These are phyloP conservation scores for Chiroxiphia lanceolata DNA, from an alignment of 2,797 vertebrate genomes.

Conservation along the genomic window DNA sequence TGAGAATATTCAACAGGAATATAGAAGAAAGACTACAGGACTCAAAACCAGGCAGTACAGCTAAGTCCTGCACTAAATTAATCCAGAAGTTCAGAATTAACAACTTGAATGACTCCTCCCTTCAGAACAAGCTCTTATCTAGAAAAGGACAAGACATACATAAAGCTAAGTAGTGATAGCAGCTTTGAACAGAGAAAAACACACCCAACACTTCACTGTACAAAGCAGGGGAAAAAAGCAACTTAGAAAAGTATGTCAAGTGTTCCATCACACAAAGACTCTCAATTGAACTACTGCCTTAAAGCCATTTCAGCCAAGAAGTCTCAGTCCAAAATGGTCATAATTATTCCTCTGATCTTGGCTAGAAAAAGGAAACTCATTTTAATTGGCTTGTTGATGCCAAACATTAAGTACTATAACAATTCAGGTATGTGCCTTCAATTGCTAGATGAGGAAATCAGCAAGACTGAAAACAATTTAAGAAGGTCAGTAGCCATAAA, in stretches of 20 bases:
- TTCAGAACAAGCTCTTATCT: neutral
- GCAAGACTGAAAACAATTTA: neutral
- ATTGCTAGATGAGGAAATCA: neutral
- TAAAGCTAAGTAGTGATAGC: neutral
- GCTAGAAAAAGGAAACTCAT: neutral
- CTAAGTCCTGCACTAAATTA: neutral
- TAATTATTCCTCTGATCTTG: neutral
- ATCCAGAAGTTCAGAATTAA: neutral
- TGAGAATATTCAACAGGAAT: neutral
- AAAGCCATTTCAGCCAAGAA: neutral
- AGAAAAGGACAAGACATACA: neutral
- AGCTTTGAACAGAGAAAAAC: neutral
- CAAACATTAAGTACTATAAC: neutral
- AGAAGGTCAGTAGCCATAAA: neutral
- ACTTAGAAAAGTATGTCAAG: neutral
- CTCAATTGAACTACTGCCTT: neutral
- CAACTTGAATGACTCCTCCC: neutral
- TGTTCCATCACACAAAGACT: neutral
- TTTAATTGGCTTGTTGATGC: neutral
- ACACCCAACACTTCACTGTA: fast-evolving
- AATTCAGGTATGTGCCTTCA: neutral
- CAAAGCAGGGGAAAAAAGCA: neutral
- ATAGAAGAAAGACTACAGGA: neutral
- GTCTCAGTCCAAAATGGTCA: neutral
- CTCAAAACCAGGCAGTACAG: neutral